Evolutionary conservation across 2,888 invertebrate species (phyloP).

Genomic region (Conistra vaccinii): DNA sequence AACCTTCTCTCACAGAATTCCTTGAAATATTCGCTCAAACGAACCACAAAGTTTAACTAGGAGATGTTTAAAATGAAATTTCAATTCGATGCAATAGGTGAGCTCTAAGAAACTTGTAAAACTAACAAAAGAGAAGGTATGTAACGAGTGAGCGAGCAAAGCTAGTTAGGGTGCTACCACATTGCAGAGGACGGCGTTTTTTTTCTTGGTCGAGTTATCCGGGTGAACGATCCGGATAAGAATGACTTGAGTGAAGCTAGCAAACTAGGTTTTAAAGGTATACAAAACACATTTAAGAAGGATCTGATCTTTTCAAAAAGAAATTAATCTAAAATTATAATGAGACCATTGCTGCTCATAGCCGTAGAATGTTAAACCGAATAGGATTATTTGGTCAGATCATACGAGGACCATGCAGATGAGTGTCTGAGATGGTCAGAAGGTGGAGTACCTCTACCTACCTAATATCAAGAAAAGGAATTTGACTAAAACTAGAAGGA

Average conservation of each 20-base stretch:
- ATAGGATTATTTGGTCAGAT: not conserved
- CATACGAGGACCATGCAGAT: not conserved
- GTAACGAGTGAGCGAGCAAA: constrained; percentile 42
- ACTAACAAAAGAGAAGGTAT: constrained; percentile 45
- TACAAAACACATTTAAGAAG: not conserved
- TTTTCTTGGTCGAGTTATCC: constrained; percentile 3
- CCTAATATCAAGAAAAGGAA: not conserved
- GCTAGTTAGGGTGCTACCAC: constrained; percentile 29
- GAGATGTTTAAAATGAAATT: constrained; percentile 57
- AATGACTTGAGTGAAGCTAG: not conserved
- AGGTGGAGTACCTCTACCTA: too few species aligned
- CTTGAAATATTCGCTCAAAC: constrained; percentile 52
- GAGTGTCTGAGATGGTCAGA: not conserved
- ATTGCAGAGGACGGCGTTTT: constrained; percentile 2
- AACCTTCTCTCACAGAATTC: constrained; percentile 31
- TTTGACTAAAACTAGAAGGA: not conserved
- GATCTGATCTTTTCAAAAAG: not conserved
- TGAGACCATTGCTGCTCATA: not conserved
- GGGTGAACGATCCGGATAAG: not conserved
- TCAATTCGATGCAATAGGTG: constrained; percentile 58
- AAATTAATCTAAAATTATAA: not conserved
- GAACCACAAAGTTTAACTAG: constrained; percentile 45
- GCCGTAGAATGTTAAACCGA: too few species aligned
- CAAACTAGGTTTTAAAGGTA: not conserved
- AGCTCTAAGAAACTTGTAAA: constrained; percentile 58